Percentiles rank a stretch among this genome's conserved stretches.
Conservation (phyloP, 2,888 invertebrate species). For the Harpalus rubripes region DNA sequence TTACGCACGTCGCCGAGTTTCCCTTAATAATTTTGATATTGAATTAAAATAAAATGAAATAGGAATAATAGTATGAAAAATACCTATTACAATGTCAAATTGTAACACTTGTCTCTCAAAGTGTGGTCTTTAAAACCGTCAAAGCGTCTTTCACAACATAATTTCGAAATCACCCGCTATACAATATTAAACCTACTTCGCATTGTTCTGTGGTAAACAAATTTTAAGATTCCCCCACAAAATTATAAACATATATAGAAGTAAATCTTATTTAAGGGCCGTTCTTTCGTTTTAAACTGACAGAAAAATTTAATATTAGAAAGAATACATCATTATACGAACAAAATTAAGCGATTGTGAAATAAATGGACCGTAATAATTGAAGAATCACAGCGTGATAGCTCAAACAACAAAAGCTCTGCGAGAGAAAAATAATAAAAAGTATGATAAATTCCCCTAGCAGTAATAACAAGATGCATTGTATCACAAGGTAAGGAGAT, state of each 20-base stretch:
- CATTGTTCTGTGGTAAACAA: neutral
- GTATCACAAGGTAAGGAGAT: neutral
- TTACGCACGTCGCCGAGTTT: too few species aligned
- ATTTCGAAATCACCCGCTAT: too few species aligned
- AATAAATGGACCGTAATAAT: constrained; percentile 43
- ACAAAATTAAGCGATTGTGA: constrained; percentile 26
- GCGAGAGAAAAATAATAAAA: constrained; percentile 38
- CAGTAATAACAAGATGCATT: neutral
- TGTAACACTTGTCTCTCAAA: too few species aligned
- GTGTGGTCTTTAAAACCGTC: too few species aligned
- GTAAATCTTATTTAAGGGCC: neutral
- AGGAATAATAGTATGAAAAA: too few species aligned
- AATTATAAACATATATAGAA: neutral
- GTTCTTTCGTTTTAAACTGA: constrained; percentile 20
- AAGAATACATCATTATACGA: constrained; percentile 26
- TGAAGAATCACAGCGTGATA: constrained; percentile 38
- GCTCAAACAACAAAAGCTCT: constrained; percentile 12
- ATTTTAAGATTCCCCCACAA: neutral
- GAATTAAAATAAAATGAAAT: too few species aligned
- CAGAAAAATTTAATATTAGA: constrained; percentile 27
- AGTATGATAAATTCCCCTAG: constrained; percentile 3
- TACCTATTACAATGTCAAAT: too few species aligned
- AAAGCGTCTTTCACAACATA: too few species aligned
- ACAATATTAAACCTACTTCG: too few species aligned
- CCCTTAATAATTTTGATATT: too few species aligned